Evolutionary conservation across 2,888 invertebrate genomes (phyloP).

Genomic region (Drosophila basisetae): DNA sequence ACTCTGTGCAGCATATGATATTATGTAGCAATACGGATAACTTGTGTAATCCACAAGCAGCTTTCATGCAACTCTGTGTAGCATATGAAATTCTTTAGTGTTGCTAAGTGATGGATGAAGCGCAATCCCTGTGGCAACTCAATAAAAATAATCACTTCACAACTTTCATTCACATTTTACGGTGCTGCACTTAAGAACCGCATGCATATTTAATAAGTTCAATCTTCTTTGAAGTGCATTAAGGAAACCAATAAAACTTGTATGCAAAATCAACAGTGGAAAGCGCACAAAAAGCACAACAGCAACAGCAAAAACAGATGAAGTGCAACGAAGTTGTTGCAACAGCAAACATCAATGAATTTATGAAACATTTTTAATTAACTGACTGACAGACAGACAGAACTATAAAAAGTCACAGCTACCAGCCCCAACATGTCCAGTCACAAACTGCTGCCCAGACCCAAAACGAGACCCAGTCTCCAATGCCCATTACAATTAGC

Average conservation of each 20-base stretch:
- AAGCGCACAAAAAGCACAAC: constrained; percentile 11
- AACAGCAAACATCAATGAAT: constrained; percentile 47
- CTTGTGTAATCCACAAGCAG: background rate
- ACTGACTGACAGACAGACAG: constrained; percentile 53
- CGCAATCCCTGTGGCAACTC: background rate
- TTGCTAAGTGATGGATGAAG: background rate
- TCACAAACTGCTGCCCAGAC: background rate
- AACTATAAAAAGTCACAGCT: constrained; percentile 1
- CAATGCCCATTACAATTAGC: constrained; percentile 52
- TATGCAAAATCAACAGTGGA: constrained; percentile 37
- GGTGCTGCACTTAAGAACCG: constrained; percentile 7
- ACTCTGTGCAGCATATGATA: background rate
- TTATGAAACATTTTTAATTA: constrained; percentile 73
- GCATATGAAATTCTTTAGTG: background rate
- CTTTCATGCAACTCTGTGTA: background rate
- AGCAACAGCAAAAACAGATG: constrained; percentile 19
- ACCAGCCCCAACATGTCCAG: background rate
- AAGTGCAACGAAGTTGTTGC: constrained; percentile 40
- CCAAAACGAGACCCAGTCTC: constrained; percentile 1
- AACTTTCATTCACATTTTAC: background rate
- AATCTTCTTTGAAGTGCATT: constrained; percentile 11
- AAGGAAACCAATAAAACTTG: constrained; percentile 37
- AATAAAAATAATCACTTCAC: constrained; percentile 7
- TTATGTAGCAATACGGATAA: background rate
- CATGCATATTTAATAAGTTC: constrained; percentile 50